These are phyloP conservation scores for Drosophila pachea DNA, from an alignment of 1,140 invertebrate species.

Conservation along the genomic window DNA sequence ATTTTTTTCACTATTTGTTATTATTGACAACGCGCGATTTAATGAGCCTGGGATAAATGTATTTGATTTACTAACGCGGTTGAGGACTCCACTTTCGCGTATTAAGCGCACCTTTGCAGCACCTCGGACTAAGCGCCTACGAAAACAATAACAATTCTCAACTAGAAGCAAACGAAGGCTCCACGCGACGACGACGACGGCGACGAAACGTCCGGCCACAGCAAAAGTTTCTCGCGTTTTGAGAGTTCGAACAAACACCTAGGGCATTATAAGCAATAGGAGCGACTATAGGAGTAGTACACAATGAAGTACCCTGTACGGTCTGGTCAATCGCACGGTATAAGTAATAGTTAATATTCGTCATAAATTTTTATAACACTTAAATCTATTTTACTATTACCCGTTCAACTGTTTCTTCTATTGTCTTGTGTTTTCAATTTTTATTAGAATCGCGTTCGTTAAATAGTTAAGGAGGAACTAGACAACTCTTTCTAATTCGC, in stretches of 20 bases:
- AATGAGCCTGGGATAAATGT: too few species aligned
- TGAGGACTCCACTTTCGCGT: not conserved
- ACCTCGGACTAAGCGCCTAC: constrained; percentile 20
- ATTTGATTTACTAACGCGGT: not conserved
- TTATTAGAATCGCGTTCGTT: not conserved
- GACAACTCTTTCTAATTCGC: not conserved
- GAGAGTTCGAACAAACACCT: constrained; percentile 30
- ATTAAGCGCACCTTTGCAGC: constrained; percentile 25
- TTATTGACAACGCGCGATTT: constrained; percentile 9
- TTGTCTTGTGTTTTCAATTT: not conserved
- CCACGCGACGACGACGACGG: constrained; percentile 38
- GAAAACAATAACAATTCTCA: constrained; percentile 43
- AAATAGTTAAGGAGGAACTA: not conserved
- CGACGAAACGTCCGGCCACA: constrained; percentile 37
- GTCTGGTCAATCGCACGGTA: not conserved
- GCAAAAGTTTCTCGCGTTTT: constrained; percentile 46
- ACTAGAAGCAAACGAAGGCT: constrained; percentile 32
- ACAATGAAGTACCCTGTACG: constrained; percentile 18
- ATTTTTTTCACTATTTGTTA: constrained; percentile 20
- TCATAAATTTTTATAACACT: too few species aligned
- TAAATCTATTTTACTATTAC: too few species aligned
- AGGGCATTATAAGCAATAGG: constrained; percentile 11
- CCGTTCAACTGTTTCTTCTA: not conserved
- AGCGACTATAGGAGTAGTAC: not conserved
- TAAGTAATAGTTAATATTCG: too few species aligned